phyloP scores from a whole-genome alignment of 37 sponge, comb jelly and placozoan genomes.

The Theonella swinhoei region DNA sequence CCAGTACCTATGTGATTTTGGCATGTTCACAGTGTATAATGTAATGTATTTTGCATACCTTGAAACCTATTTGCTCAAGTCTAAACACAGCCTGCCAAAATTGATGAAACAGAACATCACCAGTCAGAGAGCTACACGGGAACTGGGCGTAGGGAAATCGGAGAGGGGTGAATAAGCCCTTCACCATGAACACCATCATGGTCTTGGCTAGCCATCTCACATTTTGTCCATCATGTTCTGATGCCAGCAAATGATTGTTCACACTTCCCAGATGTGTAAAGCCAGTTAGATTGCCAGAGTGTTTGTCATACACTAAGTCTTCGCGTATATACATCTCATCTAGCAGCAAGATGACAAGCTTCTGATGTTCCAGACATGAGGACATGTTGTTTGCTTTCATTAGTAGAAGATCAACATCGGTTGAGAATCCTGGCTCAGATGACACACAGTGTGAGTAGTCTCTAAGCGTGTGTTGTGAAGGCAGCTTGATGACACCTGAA shows the following conservation, averaged over 20 bases:
- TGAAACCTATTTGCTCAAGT: conserved; percentile 32
- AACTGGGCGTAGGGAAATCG: not conserved
- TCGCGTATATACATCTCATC: conserved; percentile 26
- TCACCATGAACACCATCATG: conserved; percentile 30
- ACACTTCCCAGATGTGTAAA: conserved; percentile 5
- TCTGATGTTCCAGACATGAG: conserved; percentile 25
- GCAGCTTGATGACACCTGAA: conserved; percentile 22
- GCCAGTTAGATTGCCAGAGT: conserved; percentile 6
- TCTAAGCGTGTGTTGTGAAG: conserved; percentile 44
- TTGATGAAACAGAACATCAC: not conserved
- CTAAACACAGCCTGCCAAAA: conserved; percentile 33
- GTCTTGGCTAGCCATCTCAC: not conserved
- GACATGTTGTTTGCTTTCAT: conserved; percentile 23
- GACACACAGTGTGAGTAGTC: conserved; percentile 49
- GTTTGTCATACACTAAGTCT: conserved; percentile 37
- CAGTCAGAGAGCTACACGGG: not conserved
- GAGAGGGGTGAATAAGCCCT: conserved; percentile 25
- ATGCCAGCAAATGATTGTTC: conserved; percentile 6
- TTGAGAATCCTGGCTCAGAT: conserved; percentile 38
- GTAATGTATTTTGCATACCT: not conserved
- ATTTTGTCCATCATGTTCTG: not conserved
- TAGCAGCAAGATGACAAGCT: conserved; percentile 4
- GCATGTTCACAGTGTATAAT: not conserved
- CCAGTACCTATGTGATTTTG: conserved; percentile 20
- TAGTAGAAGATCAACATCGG: conserved; percentile 39